These are phyloP conservation scores for Mustelus asterias DNA, from an alignment of 2,113 vertebrate species.

Conservation along the genomic window DNA sequence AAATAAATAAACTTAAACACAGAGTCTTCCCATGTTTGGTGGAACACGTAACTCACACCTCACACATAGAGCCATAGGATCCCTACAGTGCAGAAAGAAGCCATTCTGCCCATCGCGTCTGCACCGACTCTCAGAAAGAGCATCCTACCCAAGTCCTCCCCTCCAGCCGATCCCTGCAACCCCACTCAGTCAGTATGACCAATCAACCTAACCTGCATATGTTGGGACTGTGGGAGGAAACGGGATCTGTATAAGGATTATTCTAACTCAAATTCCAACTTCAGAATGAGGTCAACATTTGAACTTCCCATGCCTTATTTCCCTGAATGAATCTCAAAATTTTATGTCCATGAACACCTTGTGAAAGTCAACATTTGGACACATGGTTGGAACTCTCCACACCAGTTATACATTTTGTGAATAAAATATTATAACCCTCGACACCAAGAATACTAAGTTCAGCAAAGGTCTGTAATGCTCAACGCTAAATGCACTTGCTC, in stretches of 20 bases:
- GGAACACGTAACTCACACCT: background rate
- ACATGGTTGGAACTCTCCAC: background rate
- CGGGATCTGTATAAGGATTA: background rate
- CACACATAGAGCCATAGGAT: too few species aligned
- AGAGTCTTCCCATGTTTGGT: background rate
- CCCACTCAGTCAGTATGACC: too few species aligned
- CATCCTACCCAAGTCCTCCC: too few species aligned
- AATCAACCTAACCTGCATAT: too few species aligned
- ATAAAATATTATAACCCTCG: background rate
- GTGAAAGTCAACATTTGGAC: background rate
- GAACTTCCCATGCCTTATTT: background rate
- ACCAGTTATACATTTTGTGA: background rate
- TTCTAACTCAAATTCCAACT: background rate
- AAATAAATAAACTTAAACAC: background rate
- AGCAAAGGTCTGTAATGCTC: background rate
- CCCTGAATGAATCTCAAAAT: background rate
- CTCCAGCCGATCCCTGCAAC: too few species aligned
- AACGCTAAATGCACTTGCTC: background rate
- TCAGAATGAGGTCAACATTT: background rate
- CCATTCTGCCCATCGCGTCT: too few species aligned
- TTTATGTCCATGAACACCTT: background rate
- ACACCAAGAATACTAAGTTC: background rate
- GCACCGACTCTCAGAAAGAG: too few species aligned
- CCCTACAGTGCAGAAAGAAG: too few species aligned
- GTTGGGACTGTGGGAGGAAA: too few species aligned